Evolutionary conservation across 2,888 invertebrate genomes (phyloP).

Genomic region (Drosophila macrothrix): DNA sequence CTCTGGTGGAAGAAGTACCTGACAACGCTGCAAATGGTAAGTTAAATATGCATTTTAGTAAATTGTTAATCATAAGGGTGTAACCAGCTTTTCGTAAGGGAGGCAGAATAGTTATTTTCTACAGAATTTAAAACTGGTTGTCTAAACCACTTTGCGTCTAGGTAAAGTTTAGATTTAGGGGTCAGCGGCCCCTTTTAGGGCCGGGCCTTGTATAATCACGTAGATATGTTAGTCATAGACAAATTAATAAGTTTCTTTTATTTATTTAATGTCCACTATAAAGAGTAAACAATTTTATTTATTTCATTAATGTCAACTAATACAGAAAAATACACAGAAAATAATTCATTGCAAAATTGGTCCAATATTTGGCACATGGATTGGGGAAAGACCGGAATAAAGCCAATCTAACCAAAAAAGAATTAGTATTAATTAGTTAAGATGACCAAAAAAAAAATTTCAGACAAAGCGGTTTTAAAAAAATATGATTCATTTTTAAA

Average conservation of each 20-base stretch:
- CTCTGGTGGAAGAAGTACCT: slow-evolving; percentile 99
- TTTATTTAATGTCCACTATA: not conserved
- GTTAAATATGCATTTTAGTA: slow-evolving; percentile 42
- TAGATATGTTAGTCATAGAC: too few relatives aligned
- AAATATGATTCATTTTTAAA: not conserved
- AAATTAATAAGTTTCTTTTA: not conserved
- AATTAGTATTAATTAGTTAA: not conserved
- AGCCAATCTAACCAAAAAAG: not conserved
- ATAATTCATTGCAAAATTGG: not conserved
- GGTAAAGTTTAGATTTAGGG: not conserved
- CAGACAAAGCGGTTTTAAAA: not conserved
- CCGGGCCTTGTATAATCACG: not conserved
- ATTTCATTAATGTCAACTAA: not conserved
- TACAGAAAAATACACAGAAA: not conserved
- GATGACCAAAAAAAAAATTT: not conserved
- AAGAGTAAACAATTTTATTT: not conserved
- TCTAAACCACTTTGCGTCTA: not conserved
- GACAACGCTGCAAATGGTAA: slow-evolving; percentile 95
- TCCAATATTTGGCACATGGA: not conserved
- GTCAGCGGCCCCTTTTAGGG: not conserved
- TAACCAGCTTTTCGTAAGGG: not conserved
- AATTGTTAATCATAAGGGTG: not conserved
- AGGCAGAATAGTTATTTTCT: not conserved
- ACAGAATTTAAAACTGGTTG: not conserved
- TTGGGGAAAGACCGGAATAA: not conserved